Percentiles rank a stretch among this genome's conserved stretches.
These are phyloP conservation scores for Cephus spinipes DNA, from an alignment of 2,888 invertebrate genomes.

Conservation along the genomic window DNA sequence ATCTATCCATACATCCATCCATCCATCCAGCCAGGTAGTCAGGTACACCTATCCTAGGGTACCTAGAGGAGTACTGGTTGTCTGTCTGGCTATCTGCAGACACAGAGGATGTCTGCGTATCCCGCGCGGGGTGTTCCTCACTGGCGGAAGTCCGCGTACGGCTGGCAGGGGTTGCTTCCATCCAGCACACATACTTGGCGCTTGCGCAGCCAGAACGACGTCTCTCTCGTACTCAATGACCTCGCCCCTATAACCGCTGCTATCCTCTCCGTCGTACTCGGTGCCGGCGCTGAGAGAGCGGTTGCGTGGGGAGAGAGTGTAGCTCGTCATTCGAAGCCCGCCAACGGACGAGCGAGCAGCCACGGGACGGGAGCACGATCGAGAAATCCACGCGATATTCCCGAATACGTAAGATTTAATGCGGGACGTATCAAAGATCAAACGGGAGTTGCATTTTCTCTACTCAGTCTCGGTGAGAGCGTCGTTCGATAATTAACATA, in stretches of 20 bases:
- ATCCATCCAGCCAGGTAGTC: background rate
- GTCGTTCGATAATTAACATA: background rate
- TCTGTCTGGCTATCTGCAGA: background rate
- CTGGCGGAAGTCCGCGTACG: constrained; percentile 20
- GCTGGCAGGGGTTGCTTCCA: background rate
- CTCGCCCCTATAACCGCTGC: constrained; percentile 8
- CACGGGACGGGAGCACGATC: constrained; percentile 56
- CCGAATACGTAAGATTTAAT: background rate
- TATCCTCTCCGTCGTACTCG: constrained; percentile 5
- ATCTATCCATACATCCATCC: background rate
- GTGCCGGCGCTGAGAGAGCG: constrained; percentile 2
- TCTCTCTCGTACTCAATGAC: constrained; percentile 19
- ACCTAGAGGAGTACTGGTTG: background rate
- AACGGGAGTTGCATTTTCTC: background rate
- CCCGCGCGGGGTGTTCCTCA: constrained; percentile 24
- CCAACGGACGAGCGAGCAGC: constrained; percentile 65
- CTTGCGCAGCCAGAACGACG: constrained; percentile 11
- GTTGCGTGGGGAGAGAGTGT: constrained; percentile 16
- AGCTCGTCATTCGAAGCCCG: constrained; percentile 64
- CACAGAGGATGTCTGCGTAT: constrained; percentile 27
- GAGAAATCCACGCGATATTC: constrained; percentile 32
- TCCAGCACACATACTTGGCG: constrained; percentile 1
- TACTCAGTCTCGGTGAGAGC: background rate
- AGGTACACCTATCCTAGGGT: background rate
- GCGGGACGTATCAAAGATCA: background rate